Evolutionary conservation across 2,888 invertebrate genomes (phyloP).

Genomic region (Antitype chi): DNA sequence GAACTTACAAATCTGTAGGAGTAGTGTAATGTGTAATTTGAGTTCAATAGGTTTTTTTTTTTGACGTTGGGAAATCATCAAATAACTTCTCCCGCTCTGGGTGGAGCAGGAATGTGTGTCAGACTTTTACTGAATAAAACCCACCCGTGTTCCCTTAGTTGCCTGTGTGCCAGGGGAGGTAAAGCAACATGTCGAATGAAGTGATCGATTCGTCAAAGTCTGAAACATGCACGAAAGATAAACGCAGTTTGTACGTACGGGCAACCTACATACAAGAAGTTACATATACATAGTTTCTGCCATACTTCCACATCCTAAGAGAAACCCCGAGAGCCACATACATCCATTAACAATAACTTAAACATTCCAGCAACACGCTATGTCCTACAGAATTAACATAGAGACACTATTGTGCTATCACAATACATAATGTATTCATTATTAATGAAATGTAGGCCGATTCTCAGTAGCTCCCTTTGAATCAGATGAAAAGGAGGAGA

Average conservation of each 20-base stretch:
- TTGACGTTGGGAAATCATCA: no score
- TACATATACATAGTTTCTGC: background rate
- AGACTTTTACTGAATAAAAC: no score
- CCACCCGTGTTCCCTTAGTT: no score
- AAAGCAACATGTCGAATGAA: background rate
- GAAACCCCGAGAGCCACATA: constrained; percentile 50
- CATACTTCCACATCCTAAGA: constrained; percentile 9
- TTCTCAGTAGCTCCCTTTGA: constrained; percentile 65
- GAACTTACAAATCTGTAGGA: background rate
- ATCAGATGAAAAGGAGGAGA: constrained; percentile 70
- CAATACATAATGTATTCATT: constrained; percentile 66
- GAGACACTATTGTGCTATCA: constrained; percentile 56
- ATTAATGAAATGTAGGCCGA: constrained; percentile 66
- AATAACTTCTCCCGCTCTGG: no score
- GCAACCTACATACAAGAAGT: background rate
- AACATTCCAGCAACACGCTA: constrained; percentile 46
- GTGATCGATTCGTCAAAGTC: constrained; percentile 24
- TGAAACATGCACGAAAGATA: background rate
- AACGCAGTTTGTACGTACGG: background rate
- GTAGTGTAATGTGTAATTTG: background rate
- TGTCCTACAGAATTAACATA: constrained; percentile 62
- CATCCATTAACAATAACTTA: constrained; percentile 42
- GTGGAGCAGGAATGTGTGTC: no score
- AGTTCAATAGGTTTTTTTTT: constrained; percentile 11
- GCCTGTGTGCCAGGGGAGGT: no score